phyloP scores from a whole-genome alignment of 2,113 vertebrate species.

The Mola mola region DNA sequence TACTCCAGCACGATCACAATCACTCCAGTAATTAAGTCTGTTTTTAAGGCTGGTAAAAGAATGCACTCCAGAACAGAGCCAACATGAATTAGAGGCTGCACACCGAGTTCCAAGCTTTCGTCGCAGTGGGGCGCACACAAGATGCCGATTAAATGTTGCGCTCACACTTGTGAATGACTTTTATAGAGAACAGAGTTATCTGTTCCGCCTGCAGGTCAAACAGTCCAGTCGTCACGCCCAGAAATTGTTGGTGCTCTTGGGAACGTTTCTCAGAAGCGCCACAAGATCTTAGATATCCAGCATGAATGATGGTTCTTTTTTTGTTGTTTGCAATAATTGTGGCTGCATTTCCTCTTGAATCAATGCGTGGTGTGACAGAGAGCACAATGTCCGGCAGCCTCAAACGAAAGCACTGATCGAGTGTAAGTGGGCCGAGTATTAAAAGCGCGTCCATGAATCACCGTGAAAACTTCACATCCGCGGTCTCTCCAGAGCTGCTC shows the following conservation, averaged over 20 bases:
- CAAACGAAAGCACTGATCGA: not conserved
- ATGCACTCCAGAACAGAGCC: not conserved
- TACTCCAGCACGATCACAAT: slow-evolving; percentile 3
- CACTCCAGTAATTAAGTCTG: not conserved
- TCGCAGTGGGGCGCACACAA: no score
- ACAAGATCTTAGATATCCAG: slow-evolving; percentile 11
- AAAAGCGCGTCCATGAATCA: no score
- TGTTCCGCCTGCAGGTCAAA: slow-evolving; percentile 21
- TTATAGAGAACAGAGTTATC: slow-evolving; percentile 7
- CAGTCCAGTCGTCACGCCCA: no score
- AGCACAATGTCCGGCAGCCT: not conserved
- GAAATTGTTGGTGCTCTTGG: no score
- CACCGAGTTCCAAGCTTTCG: not conserved
- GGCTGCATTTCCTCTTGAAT: not conserved
- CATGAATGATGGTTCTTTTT: slow-evolving; percentile 14
- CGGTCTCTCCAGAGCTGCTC: no score
- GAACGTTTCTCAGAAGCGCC: not conserved
- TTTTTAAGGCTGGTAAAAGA: slow-evolving; percentile 9
- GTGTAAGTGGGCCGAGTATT: not conserved
- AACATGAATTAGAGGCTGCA: slow-evolving; percentile 3
- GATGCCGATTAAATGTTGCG: no score
- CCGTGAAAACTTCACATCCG: no score
- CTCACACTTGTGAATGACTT: slow-evolving; percentile 13
- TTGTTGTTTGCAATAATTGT: slow-evolving; percentile 5
- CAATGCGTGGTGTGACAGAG: not conserved